A percentile compares a stretch with the other conserved stretches of the same genome.
Conservation (phyloP, 2,888 invertebrate species). For the Thecocarcelia acutangulata region DNA sequence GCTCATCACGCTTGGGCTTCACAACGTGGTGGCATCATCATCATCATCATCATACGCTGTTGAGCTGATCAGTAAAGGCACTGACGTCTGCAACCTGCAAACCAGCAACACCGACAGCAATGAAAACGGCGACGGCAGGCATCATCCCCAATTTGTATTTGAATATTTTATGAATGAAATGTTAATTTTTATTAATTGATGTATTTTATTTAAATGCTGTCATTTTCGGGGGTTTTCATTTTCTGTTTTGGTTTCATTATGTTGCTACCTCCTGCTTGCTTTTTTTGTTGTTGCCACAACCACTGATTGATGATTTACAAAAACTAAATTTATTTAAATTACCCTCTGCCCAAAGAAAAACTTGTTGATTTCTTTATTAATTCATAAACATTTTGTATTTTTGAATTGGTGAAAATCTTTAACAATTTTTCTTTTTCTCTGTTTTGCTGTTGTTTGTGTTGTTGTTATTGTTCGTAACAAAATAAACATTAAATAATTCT, state of each 20-base stretch:
- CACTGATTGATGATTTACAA: slow-evolving; percentile 65
- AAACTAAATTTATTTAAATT: slow-evolving; percentile 51
- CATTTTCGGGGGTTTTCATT: slow-evolving; percentile 1
- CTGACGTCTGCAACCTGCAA: slow-evolving; percentile 1
- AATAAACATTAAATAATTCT: slow-evolving; percentile 38
- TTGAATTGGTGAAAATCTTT: slow-evolving; percentile 19
- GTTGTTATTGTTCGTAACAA: neutral
- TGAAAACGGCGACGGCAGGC: slow-evolving; percentile 18
- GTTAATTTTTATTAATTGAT: slow-evolving; percentile 64
- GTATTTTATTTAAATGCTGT: slow-evolving; percentile 57
- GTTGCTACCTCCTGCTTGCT: slow-evolving; percentile 2
- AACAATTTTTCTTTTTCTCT: neutral
- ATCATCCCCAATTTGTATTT: slow-evolving; percentile 27
- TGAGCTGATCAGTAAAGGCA: slow-evolving; percentile 11
- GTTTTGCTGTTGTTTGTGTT: neutral
- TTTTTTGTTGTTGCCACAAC: slow-evolving; percentile 47
- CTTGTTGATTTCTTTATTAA: slow-evolving; percentile 75
- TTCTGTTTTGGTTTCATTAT: slow-evolving; percentile 18
- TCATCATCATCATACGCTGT: slow-evolving; percentile 8
- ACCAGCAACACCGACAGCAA: neutral
- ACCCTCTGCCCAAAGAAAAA: slow-evolving; percentile 69
- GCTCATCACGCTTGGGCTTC: slow-evolving; percentile 5
- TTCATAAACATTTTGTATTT: slow-evolving; percentile 75
- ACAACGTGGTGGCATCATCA: slow-evolving; percentile 2
- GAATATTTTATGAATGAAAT: slow-evolving; percentile 62